Percentiles rank a stretch among this genome's conserved stretches.
These are phyloP conservation scores for Olivierus martensii DNA, from an alignment of 1,140 invertebrate species.

Conservation along the genomic window DNA sequence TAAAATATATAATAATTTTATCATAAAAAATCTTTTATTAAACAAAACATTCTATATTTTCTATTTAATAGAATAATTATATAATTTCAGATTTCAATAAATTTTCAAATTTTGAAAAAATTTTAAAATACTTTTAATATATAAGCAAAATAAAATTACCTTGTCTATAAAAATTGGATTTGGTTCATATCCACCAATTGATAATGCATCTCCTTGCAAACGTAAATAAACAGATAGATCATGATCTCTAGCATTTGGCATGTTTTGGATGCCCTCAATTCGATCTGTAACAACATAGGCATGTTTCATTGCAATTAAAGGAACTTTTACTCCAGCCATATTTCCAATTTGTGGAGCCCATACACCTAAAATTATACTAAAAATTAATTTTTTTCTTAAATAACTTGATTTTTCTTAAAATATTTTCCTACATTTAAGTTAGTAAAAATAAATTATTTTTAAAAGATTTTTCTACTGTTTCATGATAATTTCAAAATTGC, in stretches of 20 bases:
- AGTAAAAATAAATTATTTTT: background rate
- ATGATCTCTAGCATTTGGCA: constrained; percentile 71
- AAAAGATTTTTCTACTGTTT: background rate
- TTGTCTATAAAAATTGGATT: constrained; percentile 65
- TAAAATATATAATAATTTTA: too few relatives aligned
- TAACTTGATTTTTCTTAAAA: too few relatives aligned
- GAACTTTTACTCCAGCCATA: constrained; percentile 53
- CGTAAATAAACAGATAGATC: constrained; percentile 69
- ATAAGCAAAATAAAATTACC: too few relatives aligned
- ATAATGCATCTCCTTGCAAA: constrained; percentile 62
- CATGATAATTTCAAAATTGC: too few relatives aligned
- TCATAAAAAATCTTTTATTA: too few relatives aligned
- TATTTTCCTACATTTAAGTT: background rate
- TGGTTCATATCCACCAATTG: constrained; percentile 71
- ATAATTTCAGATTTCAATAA: too few relatives aligned
- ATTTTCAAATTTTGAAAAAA: too few relatives aligned
- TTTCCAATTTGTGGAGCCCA: constrained; percentile 61
- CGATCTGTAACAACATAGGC: constrained; percentile 69
- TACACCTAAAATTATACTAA: constrained; percentile 37
- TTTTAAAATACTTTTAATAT: too few relatives aligned
- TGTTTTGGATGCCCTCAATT: constrained; percentile 49
- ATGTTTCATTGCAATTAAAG: constrained; percentile 69
- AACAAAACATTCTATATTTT: too few relatives aligned
- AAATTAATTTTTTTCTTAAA: background rate
- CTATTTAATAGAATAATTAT: too few relatives aligned